Conservation (phyloP, 2,888 invertebrate species). For the Endomychus coccineus region DNA sequence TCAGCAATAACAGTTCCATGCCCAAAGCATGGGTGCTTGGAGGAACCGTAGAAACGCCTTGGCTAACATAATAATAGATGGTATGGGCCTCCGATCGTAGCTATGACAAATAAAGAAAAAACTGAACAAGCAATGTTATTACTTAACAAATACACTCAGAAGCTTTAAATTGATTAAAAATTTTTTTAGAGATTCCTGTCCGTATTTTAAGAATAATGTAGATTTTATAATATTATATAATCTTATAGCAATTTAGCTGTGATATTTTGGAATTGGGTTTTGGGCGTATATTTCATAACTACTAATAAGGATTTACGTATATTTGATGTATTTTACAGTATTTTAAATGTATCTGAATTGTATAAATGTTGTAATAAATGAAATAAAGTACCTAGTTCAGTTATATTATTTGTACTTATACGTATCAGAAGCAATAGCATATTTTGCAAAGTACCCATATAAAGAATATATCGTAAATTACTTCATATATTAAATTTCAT, state of each 20-base stretch:
- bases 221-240: constrained; percentile 30
- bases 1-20: constrained; percentile 80
- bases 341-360: constrained; percentile 8
- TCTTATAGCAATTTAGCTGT: constrained; percentile 45
- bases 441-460: too few relatives aligned
- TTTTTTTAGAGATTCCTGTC: constrained; percentile 2
- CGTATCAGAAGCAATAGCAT: too few relatives aligned
- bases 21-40: constrained; percentile 90
- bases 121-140: constrained; percentile 15
- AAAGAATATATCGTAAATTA: too few relatives aligned
- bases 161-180: constrained; percentile 23
- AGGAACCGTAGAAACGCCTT: constrained; percentile 83
- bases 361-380: too few relatives aligned
- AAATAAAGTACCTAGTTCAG: too few relatives aligned
- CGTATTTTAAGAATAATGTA: too few relatives aligned
- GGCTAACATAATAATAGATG: constrained; percentile 96
- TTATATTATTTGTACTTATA: too few relatives aligned
- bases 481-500: too few relatives aligned
- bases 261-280: constrained; percentile 42
- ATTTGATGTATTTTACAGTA: constrained; percentile 14
- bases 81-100: constrained; percentile 51
- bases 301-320: constrained; percentile 10
- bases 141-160: constrained; percentile 13
- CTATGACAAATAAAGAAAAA: constrained; percentile 9
- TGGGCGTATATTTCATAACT: constrained; percentile 23